Conservation (phyloP, 2,797 vertebrate species). For the Manis crassicaudata region DNA sequence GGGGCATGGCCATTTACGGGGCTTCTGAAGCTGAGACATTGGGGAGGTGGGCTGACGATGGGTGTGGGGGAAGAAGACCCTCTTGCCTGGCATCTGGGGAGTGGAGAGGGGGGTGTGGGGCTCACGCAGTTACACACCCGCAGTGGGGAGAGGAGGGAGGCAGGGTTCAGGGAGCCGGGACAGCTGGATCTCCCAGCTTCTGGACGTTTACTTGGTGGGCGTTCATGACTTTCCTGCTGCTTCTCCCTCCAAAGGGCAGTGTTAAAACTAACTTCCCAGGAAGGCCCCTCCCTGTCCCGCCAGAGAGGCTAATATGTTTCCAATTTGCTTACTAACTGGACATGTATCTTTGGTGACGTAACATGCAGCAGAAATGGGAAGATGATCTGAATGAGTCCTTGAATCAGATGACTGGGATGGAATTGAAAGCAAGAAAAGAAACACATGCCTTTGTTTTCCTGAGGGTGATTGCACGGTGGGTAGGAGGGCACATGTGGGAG, state of each 20-base stretch:
- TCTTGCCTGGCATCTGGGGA: not conserved
- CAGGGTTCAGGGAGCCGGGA: no score
- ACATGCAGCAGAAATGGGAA: slow-evolving; percentile 71
- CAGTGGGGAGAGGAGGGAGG: not conserved
- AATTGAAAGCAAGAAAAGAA: slow-evolving; percentile 54
- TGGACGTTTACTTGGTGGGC: accelerated
- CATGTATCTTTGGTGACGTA: slow-evolving; percentile 57
- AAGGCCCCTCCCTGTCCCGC: not conserved
- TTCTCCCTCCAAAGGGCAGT: not conserved
- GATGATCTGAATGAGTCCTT: slow-evolving; percentile 76
- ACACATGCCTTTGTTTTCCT: not conserved
- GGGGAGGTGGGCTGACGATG: not conserved
- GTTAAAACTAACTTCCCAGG: not conserved
- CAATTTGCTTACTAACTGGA: slow-evolving; percentile 61
- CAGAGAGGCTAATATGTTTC: not conserved
- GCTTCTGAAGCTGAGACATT: accelerated
- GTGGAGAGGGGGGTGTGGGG: not conserved
- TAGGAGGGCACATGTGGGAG: no score
- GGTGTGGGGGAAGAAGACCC: not conserved
- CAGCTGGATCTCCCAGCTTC: accelerated
- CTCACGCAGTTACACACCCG: not conserved
- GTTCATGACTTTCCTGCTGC: not conserved
- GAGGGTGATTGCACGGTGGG: not conserved
- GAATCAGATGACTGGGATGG: slow-evolving; percentile 70
- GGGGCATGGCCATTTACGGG: not conserved